phyloP scores from a whole-genome alignment of 2,888 invertebrate genomes.

The Lasioglossum villosulum region DNA sequence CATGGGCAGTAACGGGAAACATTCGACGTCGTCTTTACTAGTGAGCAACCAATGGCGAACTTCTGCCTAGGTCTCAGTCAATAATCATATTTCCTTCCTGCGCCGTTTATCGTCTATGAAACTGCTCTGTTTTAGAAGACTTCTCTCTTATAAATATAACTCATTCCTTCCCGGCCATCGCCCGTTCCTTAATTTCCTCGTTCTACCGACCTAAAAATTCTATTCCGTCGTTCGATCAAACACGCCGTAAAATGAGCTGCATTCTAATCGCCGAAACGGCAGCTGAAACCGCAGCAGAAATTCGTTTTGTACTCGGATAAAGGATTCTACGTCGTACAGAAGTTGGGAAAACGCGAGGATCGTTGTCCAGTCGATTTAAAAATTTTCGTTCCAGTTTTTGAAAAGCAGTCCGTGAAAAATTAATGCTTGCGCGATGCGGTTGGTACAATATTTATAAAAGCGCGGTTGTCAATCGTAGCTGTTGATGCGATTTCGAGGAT shows the following conservation, averaged over 20 bases:
- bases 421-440: neutral
- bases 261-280: neutral
- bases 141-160: slow-evolving; percentile 27
- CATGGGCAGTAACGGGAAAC: slow-evolving; percentile 56
- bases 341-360: neutral
- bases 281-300: neutral
- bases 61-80: slow-evolving; percentile 36
- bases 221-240: neutral
- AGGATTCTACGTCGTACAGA: neutral
- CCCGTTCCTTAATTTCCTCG: slow-evolving; percentile 3
- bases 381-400: neutral
- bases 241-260: neutral
- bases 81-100: slow-evolving; percentile 51
- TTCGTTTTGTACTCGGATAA: neutral
- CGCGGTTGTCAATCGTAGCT: neutral
- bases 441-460: neutral
- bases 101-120: slow-evolving; percentile 40
- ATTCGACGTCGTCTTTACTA: slow-evolving; percentile 48
- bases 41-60: slow-evolving; percentile 51
- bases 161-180: slow-evolving; percentile 32
- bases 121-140: slow-evolving; percentile 4
- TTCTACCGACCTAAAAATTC: neutral
- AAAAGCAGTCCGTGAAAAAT: neutral
- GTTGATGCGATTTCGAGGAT: neutral
- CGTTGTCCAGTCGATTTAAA: neutral